A percentile compares a stretch with the other conserved stretches of the same genome.
phyloP scores from a whole-genome alignment of 2,888 invertebrate species.

The Acanthosoma haemorrhoidale region DNA sequence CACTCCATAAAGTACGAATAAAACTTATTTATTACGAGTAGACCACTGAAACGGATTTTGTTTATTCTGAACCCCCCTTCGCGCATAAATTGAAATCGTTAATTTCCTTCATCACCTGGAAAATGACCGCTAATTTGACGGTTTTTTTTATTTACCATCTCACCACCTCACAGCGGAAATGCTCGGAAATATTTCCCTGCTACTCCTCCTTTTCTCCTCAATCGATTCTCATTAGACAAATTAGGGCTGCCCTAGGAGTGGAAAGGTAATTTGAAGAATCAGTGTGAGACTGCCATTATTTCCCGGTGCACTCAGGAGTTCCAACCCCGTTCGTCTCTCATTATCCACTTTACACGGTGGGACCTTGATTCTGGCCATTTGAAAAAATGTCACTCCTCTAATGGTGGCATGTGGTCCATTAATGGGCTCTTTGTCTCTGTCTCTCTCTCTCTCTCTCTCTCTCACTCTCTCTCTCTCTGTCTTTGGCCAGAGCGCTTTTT shows the following conservation, averaged over 20 bases:
- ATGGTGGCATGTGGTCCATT: background rate
- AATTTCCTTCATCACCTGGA: too few relatives aligned
- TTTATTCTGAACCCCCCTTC: too few relatives aligned
- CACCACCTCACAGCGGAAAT: background rate
- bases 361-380: background rate
- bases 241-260: background rate
- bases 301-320: conserved; percentile 9
- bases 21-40: too few relatives aligned
- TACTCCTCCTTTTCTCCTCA: background rate
- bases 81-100: too few relatives aligned
- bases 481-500: too few relatives aligned
- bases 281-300: conserved; percentile 7
- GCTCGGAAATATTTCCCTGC: background rate
- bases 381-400: background rate
- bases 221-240: conserved; percentile 5
- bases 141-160: background rate
- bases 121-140: background rate
- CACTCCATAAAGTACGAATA: too few relatives aligned
- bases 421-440: too few relatives aligned
- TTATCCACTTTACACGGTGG: conserved; percentile 24
- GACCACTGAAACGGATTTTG: too few relatives aligned
- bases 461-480: too few relatives aligned
- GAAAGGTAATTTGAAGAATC: conserved; percentile 3
- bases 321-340: conserved; percentile 15
- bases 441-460: too few relatives aligned